Evolutionary conservation across 2,113 vertebrate species (phyloP), one percentile per base, ranked within the genome.

Genomic region (Cathartes aura): DNA sequence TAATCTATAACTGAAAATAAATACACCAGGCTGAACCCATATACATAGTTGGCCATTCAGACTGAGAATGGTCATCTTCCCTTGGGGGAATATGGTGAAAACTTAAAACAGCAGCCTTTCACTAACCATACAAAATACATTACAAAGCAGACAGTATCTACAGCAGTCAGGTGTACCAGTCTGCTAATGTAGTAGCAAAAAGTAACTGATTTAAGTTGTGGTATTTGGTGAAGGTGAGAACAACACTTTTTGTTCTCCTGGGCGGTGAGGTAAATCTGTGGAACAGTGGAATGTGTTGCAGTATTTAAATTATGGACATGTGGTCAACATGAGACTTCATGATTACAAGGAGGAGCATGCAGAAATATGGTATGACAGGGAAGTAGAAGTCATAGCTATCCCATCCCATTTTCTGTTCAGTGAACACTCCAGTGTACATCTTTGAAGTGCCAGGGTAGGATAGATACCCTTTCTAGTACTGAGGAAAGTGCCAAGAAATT

Each of bases 101-200:
- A 47, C 17, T 10, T 47, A 47, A 40, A 47, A 40, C 17, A 74
- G 43, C 27, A 64, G 45, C 38, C 10, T 83, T 63, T 47, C 14
- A 11, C 16, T 16, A 58, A 21, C 12, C 11, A 3, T 8, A 40
- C 43, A 29, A 73, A 93, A 53, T 24, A 59, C 8, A 11, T 32
- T 10, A 18, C 56, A 47, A 42, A 89, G 34, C 2, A 0, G 34
- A 45, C 10, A 15, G 47, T 23, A 8, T 8, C 5, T 47, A 34
- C 19, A 52, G 50, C 43, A 9, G 10, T 66, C 17, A 43, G 26
- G 5, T 0, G 0, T 45, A 32, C 11, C 19, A 6, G 7, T 58
- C 26, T 70, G 42, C 34, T 73, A 29, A 48, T 14, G 4, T 18
- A 40, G 20, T 36, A 53, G 27, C 47, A 68, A 59, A 63, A 68